These are phyloP conservation scores for Drosophila mettleri DNA, from an alignment of 2,888 invertebrate species.

Conservation along the genomic window DNA sequence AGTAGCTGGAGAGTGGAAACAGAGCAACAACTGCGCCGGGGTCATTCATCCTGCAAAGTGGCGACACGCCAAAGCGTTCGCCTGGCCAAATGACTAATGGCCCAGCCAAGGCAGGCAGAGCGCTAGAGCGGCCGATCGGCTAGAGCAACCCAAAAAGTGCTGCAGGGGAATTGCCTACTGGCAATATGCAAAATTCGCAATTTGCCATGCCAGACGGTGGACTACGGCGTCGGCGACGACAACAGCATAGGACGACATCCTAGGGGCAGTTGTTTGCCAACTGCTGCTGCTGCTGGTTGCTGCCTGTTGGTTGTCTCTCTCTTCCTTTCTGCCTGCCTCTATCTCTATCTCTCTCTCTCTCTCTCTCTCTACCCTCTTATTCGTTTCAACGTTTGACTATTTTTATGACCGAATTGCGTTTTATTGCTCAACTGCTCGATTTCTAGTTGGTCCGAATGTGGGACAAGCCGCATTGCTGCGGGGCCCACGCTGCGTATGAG, in stretches of 20 bases:
- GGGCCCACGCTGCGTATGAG: constrained; percentile 47
- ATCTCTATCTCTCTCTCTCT: not conserved
- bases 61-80: constrained; percentile 75
- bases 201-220: constrained; percentile 69
- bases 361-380: constrained; percentile 30
- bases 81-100: constrained; percentile 72
- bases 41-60: constrained; percentile 81
- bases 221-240: constrained; percentile 4
- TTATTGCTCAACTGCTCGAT: constrained; percentile 70
- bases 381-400: constrained; percentile 70
- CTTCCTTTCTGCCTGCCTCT: not conserved
- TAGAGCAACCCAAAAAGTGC: constrained; percentile 25
- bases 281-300: constrained; percentile 6
- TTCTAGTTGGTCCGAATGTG: constrained; percentile 42
- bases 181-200: constrained; percentile 80
- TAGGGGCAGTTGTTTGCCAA: constrained; percentile 29
- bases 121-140: not conserved
- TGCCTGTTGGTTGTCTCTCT: not conserved
- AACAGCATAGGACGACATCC: constrained; percentile 27
- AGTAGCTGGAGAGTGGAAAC: not conserved
- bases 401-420: constrained; percentile 82
- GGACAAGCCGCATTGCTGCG: constrained; percentile 31
- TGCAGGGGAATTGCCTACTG: constrained; percentile 45
- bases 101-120: constrained; percentile 5
- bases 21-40: constrained; percentile 49